Conservation (phyloP, 2,113 vertebrate species). For the Oceanites oceanicus region DNA sequence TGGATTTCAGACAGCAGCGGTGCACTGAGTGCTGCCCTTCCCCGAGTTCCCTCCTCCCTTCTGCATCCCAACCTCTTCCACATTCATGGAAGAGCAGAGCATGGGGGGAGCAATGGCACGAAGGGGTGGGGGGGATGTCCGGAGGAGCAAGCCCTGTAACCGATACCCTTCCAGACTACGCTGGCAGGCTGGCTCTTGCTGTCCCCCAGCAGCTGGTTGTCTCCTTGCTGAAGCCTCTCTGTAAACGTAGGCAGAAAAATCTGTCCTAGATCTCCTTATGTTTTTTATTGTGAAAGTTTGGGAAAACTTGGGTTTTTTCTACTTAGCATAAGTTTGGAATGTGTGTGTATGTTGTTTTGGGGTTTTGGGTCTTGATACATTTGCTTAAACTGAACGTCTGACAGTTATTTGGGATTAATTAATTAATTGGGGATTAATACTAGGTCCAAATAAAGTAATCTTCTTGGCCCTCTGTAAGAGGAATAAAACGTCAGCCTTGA, state of each 20-base stretch:
- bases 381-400: background rate
- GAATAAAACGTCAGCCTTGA: background rate
- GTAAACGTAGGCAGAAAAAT: background rate
- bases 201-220: background rate
- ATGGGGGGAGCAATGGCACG: rapidly evolving
- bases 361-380: background rate
- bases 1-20: rapidly evolving
- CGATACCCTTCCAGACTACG: background rate
- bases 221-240: background rate
- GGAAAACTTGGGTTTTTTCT: background rate
- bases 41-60: background rate
- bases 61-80: background rate
- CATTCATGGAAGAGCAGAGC: rapidly evolving
- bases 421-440: background rate
- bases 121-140: background rate
- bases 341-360: background rate
- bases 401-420: background rate
- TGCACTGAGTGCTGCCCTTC: background rate
- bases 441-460: background rate
- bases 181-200: background rate
- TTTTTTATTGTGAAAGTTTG: background rate
- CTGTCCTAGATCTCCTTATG: background rate
- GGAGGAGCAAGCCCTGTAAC: background rate
- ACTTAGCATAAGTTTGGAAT: background rate
- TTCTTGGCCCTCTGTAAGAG: background rate